Evolutionary conservation across 2,113 vertebrate species (phyloP), one percentile per base, ranked within the genome.

Genomic region (Sisor rabdophorus): DNA sequence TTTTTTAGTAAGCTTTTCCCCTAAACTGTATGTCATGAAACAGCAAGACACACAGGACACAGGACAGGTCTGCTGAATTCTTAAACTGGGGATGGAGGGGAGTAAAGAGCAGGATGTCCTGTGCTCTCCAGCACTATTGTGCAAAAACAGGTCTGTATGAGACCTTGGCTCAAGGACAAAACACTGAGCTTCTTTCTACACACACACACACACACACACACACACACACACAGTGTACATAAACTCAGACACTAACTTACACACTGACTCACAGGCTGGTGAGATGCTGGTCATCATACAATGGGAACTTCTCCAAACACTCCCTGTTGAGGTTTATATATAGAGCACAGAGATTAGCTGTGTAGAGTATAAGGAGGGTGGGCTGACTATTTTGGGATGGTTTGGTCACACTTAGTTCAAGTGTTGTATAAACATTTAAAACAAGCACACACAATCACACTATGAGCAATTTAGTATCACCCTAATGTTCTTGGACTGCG

Each of bases 101-200:
- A 73, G 71, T n/a, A 20, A 22, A 48, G 40, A 60, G 56, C 71
- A 73, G 55, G 71, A 73, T 73, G 56, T 73, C 71, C 71, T 73
- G 71, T 73, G 55, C 16, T 48, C 56, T 30, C 22, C 36, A 59
- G 24, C 7, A 73, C 71, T 40, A 73, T 73, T 60, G 55, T 52
- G 15, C 5, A 40, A 60, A 53, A 24, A 52, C 19, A 47, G 26
- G 63, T 24, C 50, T 65, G 26, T 53, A 40, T 58, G 40, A 60
- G 48, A 22, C 26, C 50, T 40, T 44, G 44, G 67, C 44, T 71
- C 20, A 72, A 72, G 71, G 54, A 56, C 71, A 72, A 58, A 54
- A 72, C 16, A 48, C 26, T 19, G 64, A 11, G 22, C 44, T 15
- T 28, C 52, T 55, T 52, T 0, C 20, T 16, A 26, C 28, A 32